Base-by-base conservation (phyloP, 2,888 invertebrate species). In the Cephus spinipes region DNA sequence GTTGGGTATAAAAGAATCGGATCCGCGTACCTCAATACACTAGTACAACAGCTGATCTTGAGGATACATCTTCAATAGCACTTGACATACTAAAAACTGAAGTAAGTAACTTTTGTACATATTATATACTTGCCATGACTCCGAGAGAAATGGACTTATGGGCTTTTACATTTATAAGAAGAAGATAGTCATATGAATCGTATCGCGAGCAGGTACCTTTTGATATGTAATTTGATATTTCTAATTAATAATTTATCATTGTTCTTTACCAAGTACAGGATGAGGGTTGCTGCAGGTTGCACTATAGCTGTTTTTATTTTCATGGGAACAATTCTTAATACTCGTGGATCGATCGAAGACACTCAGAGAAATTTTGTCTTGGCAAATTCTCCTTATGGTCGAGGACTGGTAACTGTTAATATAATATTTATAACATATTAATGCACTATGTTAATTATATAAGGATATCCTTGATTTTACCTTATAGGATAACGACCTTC, bases 401-500 rank as follows among this genome's bases (percentile, higher is more conserved):
- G 83, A 73, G 83, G 77, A 75, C 35, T 79, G 77, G 80, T 82
- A 77, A 80, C 3, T 12, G 40, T 68, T 31, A 12, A n/a, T 69
- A n/a, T 69, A 32, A 31, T 69, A 69, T 69, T n/a, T 11, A 31
- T 69, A 15, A 15, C 40, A 40, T 15, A 0, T 12, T 40, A 40
- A 15, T 15, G 40, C 40, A 1, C 40, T 40, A 15, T 4, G 4
- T 40, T 40, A 40, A 40, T 40, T 15, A 15, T 40, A 4, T 40
- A 40, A 40, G 4, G 40, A 40, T 40, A 15, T 4, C 1, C 1
- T 40, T 40, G 4, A 12, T 40, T 40, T 75, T 76, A 73, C 84
- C 84, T 31, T 77, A 40, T 40, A 91, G 91, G 89, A 90, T 73
- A 85, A 80, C 71, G 88, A 91, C 31, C 68, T 89, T 23, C 87